Percentiles rank a stretch among this genome's conserved stretches.
Evolutionary conservation across 2,797 vertebrate genomes (phyloP).

Genomic region (Coregonus suidteri): DNA sequence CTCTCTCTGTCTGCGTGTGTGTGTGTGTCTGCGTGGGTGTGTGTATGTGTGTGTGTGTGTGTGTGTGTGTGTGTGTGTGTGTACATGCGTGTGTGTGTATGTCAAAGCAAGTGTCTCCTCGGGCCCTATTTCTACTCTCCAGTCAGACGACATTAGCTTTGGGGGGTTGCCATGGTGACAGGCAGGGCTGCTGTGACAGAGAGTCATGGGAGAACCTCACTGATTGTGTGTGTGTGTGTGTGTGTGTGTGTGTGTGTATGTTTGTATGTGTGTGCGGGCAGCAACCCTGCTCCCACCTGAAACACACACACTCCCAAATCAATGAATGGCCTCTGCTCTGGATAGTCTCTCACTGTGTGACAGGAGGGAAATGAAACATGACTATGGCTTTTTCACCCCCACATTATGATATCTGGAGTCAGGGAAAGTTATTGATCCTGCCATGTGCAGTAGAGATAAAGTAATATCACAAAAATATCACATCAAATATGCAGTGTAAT

Average conservation of each 20-base stretch:
- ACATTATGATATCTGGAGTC: not conserved
- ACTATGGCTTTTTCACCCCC: constrained; percentile 1
- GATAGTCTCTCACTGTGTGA: constrained; percentile 43
- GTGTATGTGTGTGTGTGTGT: too few species aligned
- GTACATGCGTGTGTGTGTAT: not conserved
- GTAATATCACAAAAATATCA: not conserved
- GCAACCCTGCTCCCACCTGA: not conserved
- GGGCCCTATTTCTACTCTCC: constrained; percentile 49
- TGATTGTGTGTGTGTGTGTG: constrained; percentile 13
- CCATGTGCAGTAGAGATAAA: constrained; percentile 3
- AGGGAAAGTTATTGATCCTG: not conserved
- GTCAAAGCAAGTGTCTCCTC: constrained; percentile 44
- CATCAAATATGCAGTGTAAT: not conserved
- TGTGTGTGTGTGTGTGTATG: constrained; percentile 39
- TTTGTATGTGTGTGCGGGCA: constrained; percentile 15
- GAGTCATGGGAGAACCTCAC: constrained; percentile 35
- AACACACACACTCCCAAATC: constrained; percentile 46
- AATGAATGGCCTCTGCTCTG: constrained; percentile 35
- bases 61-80: too few species aligned
- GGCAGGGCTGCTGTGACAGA: constrained; percentile 57
- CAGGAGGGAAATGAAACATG: constrained; percentile 15
- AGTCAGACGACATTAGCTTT: constrained; percentile 64
- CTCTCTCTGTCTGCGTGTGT: too few species aligned
- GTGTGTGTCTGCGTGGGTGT: too few species aligned
- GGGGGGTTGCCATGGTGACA: constrained; percentile 74